Percentiles rank a stretch among this genome's conserved stretches.
These are phyloP conservation scores for Erithacus rubecula DNA, from an alignment of 2,797 vertebrate genomes.

Conservation along the genomic window DNA sequence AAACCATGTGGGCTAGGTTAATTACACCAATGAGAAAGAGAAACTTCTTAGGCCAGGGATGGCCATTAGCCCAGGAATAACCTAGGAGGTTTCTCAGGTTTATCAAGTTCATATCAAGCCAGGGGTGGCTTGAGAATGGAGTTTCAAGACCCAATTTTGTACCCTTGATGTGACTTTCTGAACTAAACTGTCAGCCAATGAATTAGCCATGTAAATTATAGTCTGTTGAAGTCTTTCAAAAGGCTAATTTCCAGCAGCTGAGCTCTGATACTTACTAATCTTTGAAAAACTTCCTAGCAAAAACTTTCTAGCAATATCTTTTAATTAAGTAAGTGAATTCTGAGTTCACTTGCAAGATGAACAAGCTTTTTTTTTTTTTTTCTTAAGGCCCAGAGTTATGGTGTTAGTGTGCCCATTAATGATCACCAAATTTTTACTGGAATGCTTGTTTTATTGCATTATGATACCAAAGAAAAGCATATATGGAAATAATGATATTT, in stretches of 20 bases:
- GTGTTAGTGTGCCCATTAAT: neutral
- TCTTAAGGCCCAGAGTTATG: neutral
- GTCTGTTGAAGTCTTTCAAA: neutral
- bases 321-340: neutral
- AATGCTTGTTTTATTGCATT: neutral
- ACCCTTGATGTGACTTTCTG: neutral
- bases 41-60: neutral
- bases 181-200: neutral
- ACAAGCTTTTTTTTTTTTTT: neutral
- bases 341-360: neutral
- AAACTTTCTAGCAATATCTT: neutral
- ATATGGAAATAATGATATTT: neutral
- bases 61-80: neutral
- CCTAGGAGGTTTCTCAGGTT: neutral
- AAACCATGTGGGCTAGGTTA: neutral
- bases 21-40: neutral
- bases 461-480: neutral
- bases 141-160: neutral
- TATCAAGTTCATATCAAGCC: neutral
- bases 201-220: neutral
- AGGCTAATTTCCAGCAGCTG: neutral
- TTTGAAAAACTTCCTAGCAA: neutral
- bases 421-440: neutral
- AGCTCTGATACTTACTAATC: neutral
- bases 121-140: neutral